phyloP scores from a whole-genome alignment of 1,140 invertebrate genomes.

The Bombus huntii region DNA sequence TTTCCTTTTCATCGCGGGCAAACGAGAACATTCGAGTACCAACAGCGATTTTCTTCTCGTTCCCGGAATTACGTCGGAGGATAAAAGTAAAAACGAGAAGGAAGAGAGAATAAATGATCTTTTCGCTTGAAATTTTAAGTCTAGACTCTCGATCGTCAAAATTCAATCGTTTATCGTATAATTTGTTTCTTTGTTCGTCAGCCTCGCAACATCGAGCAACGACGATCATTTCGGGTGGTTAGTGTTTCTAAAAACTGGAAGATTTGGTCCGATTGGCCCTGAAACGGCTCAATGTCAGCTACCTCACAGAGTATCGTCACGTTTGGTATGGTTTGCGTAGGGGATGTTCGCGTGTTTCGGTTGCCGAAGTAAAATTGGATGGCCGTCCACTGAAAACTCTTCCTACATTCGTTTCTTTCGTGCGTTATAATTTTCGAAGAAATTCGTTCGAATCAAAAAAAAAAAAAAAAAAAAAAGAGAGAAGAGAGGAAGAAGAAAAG shows the following conservation, averaged over 20 bases:
- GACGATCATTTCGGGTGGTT: slow-evolving; percentile 15
- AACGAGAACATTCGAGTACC: too few relatives aligned
- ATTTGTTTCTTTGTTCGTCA: slow-evolving; percentile 3
- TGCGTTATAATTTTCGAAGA: too few relatives aligned
- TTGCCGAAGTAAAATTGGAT: slow-evolving; percentile 32
- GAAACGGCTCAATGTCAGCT: slow-evolving; percentile 81
- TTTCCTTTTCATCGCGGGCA: background rate
- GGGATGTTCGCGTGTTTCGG: slow-evolving; percentile 62
- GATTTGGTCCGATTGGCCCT: slow-evolving; percentile 77
- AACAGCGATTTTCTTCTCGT: background rate
- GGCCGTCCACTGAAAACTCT: background rate
- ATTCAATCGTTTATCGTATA: background rate
- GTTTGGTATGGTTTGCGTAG: slow-evolving; percentile 73
- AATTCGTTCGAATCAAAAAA: background rate
- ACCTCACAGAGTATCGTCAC: slow-evolving; percentile 78
- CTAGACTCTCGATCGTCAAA: background rate
- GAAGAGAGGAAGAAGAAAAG: too few relatives aligned
- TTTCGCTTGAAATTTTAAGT: background rate
- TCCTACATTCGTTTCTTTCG: background rate
- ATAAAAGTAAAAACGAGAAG: background rate
- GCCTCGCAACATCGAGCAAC: slow-evolving; percentile 2
- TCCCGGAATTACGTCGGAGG: background rate
- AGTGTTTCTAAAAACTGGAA: slow-evolving; percentile 62
- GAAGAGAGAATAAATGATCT: background rate
- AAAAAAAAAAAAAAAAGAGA: accelerated